Evolutionary conservation across 2,797 vertebrate genomes (phyloP).

Genomic region (Cossypha heuglini): DNA sequence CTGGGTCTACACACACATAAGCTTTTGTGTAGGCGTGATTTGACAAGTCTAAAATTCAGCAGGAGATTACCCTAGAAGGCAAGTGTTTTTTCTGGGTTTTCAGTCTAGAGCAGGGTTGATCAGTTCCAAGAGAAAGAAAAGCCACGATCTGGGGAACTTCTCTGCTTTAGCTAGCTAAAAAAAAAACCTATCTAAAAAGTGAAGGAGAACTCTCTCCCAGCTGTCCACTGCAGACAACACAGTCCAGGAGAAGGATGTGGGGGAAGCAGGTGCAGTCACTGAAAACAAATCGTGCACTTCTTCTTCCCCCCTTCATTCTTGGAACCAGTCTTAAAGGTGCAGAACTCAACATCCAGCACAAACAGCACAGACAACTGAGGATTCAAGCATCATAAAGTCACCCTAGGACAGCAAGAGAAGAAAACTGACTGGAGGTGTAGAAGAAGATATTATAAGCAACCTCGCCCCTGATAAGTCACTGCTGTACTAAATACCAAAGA

Average conservation of each 20-base stretch:
- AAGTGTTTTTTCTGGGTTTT: not conserved
- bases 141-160: not conserved
- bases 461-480: no score
- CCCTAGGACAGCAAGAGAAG: not conserved
- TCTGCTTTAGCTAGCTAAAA: not conserved
- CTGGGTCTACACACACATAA: not conserved
- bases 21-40: not conserved
- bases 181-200: not conserved
- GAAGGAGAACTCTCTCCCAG: not conserved
- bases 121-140: not conserved
- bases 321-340: not conserved
- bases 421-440: not conserved
- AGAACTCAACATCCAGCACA: not conserved
- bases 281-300: accelerated
- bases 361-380: not conserved
- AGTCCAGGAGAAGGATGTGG: not conserved
- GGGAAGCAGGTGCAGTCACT: not conserved
- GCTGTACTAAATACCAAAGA: no score
- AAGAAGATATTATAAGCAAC: no score
- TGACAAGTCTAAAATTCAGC: not conserved
- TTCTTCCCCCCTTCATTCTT: not conserved
- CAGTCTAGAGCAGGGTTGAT: not conserved
- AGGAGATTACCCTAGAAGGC: not conserved
- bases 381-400: not conserved
- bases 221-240: not conserved